Base-by-base conservation (phyloP, 2,888 invertebrate genomes). In the Argyresthia goedartella region DNA sequence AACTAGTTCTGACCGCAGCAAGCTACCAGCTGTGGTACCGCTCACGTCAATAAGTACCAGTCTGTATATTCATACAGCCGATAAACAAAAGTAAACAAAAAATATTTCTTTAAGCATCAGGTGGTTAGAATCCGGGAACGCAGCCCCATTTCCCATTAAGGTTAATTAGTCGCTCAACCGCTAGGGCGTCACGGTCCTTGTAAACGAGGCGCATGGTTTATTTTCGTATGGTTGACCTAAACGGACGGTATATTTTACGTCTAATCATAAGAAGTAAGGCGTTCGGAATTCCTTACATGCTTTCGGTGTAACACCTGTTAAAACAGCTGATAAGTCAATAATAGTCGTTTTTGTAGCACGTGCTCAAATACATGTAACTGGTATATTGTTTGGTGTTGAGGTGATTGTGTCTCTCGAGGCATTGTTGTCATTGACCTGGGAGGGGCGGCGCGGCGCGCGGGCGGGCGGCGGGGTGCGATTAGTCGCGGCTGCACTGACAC, bases 401-500 rank as follows among this genome's bases (percentile, higher is more conserved):
- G 39, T n/a, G 39, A 8, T 8, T 25, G 25, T 25, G 25, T 25
- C 25, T 25, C 25, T 25, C 25, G 25, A 25, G 25, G 25, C 42
- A 42, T 13, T 45, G 45, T 70, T 73, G 73, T 73, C 73, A 73
- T 72, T 74, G 72, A 73, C 73, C 75, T 57, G 66, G 39, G 49
- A 49, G 25, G 48, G 47, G 54, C 53, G 52, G 52, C 34, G 51
- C 44, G 52, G 50, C 53, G 48, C 45, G 54, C 53, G 52, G 52
- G 39, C 51, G 47, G 52, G 50, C 53, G 60, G 63, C 62, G 66
- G 73, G 71, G 69, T 64, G 66, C 69, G 70, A 76, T 79, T 76
- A 71, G 73, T 66, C 64, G 67, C 69, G 73, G 69, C 69, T 75
- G 62, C 65, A 71, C 66, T 76, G 79, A 76, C 81, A 78, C 67